phyloP scores from a whole-genome alignment of 2,113 vertebrate genomes.

The Theristicus caerulescens region DNA sequence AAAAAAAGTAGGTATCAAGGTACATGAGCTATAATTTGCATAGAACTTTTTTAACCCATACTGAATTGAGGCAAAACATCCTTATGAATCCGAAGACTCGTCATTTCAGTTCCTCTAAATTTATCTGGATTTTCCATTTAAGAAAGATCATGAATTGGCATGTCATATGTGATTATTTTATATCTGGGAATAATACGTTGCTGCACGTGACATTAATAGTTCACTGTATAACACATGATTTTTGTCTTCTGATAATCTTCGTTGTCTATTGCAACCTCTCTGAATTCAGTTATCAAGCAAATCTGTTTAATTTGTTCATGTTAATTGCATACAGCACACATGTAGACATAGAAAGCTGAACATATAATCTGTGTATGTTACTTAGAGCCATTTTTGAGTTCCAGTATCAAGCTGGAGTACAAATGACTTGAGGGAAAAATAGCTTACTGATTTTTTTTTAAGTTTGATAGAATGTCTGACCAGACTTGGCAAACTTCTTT shows the following conservation, averaged over 20 bases:
- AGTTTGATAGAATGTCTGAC: not conserved
- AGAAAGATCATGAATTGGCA: not conserved
- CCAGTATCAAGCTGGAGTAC: not conserved
- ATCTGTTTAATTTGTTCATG: not conserved
- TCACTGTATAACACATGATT: not conserved
- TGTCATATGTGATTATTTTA: not conserved
- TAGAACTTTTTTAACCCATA: not conserved
- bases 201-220: not conserved
- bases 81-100: not conserved
- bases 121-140: not conserved
- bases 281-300: not conserved
- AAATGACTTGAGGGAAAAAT: not conserved
- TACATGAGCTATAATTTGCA: not conserved
- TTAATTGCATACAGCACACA: not conserved
- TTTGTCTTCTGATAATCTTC: not conserved
- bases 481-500: not conserved
- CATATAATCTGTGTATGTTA: not conserved
- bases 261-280: not conserved
- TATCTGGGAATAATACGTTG: not conserved
- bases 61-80: not conserved
- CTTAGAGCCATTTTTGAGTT: not conserved
- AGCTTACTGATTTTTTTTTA: not conserved
- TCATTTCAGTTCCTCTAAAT: not conserved
- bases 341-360: not conserved
- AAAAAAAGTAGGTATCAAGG: not conserved